Evolutionary conservation across 2,797 vertebrate genomes (phyloP).

Genomic region (Falco columbarius): DNA sequence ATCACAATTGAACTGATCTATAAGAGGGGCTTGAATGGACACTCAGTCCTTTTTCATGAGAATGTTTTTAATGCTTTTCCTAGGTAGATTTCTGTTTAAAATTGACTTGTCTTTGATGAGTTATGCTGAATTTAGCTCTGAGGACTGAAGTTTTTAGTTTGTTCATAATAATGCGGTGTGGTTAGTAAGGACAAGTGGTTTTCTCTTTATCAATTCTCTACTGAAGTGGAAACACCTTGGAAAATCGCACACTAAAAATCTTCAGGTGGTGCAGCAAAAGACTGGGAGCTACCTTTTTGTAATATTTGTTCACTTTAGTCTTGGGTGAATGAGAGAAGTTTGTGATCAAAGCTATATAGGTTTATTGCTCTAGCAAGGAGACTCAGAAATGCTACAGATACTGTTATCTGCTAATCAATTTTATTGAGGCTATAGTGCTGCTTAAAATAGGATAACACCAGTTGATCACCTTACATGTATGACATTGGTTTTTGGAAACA

Average conservation of each 20-base stretch:
- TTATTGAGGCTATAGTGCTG: neutral
- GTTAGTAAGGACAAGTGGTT: neutral
- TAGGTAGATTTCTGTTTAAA: neutral
- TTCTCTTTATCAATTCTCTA: neutral
- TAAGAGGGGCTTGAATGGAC: neutral
- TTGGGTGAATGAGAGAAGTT: neutral
- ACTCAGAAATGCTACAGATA: neutral
- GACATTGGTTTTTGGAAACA: neutral
- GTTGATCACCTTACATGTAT: neutral
- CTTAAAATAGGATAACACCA: neutral
- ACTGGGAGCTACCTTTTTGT: neutral
- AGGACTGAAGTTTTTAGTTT: neutral
- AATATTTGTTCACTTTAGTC: neutral
- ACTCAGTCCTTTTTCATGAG: neutral
- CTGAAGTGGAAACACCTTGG: neutral
- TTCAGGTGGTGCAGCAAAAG: neutral
- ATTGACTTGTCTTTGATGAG: neutral
- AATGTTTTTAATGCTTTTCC: neutral
- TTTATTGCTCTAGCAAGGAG: neutral
- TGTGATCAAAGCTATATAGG: neutral
- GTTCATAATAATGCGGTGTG: neutral
- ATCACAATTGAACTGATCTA: neutral
- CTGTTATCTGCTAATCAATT: neutral
- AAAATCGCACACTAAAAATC: neutral
- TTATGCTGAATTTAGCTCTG: neutral